Conservation (phyloP, 2,888 invertebrate genomes). For the Notocelia uddmanniana region DNA sequence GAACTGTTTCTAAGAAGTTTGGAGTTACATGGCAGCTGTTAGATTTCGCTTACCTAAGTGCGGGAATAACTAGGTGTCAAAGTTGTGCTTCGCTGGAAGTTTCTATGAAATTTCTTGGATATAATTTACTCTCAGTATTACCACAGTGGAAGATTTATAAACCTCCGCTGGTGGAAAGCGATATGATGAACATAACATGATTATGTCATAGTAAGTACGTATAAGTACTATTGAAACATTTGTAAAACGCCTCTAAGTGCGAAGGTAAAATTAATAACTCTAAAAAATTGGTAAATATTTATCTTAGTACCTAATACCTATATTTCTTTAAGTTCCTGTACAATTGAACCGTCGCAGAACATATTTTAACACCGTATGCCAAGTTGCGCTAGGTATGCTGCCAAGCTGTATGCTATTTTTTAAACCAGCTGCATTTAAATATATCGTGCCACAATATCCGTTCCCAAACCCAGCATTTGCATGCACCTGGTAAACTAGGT, state of each 20-base stretch:
- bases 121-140: slow-evolving; percentile 1
- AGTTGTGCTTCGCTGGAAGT: slow-evolving; percentile 9
- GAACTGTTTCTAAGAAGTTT: slow-evolving; percentile 42
- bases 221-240: background rate
- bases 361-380: too few species aligned
- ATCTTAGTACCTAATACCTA: background rate
- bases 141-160: background rate
- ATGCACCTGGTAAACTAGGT: slow-evolving; percentile 43
- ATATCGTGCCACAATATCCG: slow-evolving; percentile 34
- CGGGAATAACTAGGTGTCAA: slow-evolving; percentile 22
- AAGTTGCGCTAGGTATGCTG: background rate
- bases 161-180: background rate
- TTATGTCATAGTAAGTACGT: too few species aligned
- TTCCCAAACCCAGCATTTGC: slow-evolving; percentile 35
- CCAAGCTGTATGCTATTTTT: background rate
- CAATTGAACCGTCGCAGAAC: too few species aligned
- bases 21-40: slow-evolving; percentile 21
- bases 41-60: slow-evolving; percentile 20
- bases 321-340: background rate
- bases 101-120: slow-evolving; percentile 1
- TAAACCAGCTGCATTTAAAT: slow-evolving; percentile 24
- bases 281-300: background rate
- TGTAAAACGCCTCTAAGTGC: background rate
- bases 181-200: too few species aligned
- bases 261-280: background rate